Base-by-base conservation (phyloP, 2,797 vertebrate genomes). In the Tapirus indicus region DNA sequence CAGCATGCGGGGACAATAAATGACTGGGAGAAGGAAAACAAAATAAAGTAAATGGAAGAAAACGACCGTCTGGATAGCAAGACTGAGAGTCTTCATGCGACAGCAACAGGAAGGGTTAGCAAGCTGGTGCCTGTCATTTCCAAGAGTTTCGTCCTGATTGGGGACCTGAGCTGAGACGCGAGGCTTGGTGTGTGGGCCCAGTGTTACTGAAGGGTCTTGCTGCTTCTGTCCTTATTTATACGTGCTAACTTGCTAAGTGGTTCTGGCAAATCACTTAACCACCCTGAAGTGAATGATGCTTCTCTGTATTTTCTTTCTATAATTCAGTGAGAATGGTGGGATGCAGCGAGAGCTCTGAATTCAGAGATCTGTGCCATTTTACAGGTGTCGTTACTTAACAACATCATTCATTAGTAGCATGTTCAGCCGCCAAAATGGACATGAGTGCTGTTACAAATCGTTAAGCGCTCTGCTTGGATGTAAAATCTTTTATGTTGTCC, bases 181-280 rank as follows among this genome's bases (percentile, higher is more conserved):
- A 3, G 2, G 58, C 10, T 17, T 78, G 20, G 14, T 38, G 32
- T 84, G 52, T n/a, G 18, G 77, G 58, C 38, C 49, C 23, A 20
- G 32, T 2, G 23, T 72, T 78, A 16, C 13, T 52, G 41, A 72
- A 72, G 52, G 35, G 10, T 71, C 74, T 82, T 29, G 4, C 32
- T 82, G 69, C 66, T 74, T 72, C 58, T 41, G 18, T 44, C 47
- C 79, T 64, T 56, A 49, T 74, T 75, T 88, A 29, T 85, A 62
- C 83, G 93, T 95, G 82, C 64, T 91, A 72, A 60, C 84, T 85
- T 92, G 71, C 71, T 88, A 83, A 95, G 49, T 78, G 38, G 35
- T 72, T 94, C 52, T 88, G 71, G 93, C 58, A 82, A 44, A 58
- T 95, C 44, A 38, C 38, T 95, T 91, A 93, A 80, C 58, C 74